These are phyloP conservation scores for Drosophila melanosoma DNA, from an alignment of 2,888 invertebrate genomes.

Conservation along the genomic window DNA sequence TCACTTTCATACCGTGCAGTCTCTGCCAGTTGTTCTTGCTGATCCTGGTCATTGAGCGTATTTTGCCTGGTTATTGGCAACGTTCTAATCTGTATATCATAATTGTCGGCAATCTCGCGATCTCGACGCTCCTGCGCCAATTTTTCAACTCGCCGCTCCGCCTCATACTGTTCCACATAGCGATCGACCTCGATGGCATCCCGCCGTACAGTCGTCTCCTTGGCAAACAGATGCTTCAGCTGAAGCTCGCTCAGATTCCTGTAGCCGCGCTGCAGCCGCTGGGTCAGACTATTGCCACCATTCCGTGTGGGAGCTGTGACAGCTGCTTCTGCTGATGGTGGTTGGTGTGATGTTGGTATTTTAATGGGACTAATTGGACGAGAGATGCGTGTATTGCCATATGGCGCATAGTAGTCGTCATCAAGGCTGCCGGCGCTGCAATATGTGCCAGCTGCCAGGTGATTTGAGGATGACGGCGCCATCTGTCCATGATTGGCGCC, in stretches of 20 bases:
- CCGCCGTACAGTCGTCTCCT: constrained; percentile 78
- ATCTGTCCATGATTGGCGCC: constrained; percentile 1
- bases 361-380: constrained; percentile 70
- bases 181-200: constrained; percentile 82
- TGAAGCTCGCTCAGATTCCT: constrained; percentile 83
- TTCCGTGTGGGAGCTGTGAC: neutral
- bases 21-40: constrained; percentile 5
- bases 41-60: constrained; percentile 46
- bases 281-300: constrained; percentile 64
- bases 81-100: constrained; percentile 70
- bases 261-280: constrained; percentile 81
- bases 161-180: constrained; percentile 80
- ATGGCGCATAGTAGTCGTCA: constrained; percentile 77
- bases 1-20: constrained; percentile 59
- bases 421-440: constrained; percentile 79
- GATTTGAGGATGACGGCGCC: constrained; percentile 1
- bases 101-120: constrained; percentile 74
- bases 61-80: constrained; percentile 69
- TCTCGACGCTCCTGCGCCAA: constrained; percentile 68
- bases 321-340: neutral
- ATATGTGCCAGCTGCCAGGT: constrained; percentile 59
- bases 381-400: constrained; percentile 40
- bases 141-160: constrained; percentile 70
- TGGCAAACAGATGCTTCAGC: constrained; percentile 81
- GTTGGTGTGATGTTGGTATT: constrained; percentile 32